Conservation (phyloP, 2,113 vertebrate genomes). For the Thermophis baileyi region DNA sequence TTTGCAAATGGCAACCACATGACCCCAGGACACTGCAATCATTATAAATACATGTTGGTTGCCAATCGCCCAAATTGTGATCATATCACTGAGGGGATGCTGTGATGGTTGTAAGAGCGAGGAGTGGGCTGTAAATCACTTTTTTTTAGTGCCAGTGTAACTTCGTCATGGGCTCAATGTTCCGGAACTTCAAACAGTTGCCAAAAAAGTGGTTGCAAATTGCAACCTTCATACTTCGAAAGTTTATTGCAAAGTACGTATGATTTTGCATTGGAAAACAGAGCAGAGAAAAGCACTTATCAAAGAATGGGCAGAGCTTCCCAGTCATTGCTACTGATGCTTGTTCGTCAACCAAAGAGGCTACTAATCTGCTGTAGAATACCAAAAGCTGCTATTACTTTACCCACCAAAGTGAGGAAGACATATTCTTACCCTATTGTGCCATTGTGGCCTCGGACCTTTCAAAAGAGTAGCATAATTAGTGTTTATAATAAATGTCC, state of each 20-base stretch:
- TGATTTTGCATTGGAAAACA: neutral
- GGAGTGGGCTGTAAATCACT: neutral
- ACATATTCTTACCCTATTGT: neutral
- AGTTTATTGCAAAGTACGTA: neutral
- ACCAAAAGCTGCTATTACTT: neutral
- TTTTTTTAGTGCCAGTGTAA: neutral
- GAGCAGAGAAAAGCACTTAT: neutral
- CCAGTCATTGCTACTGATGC: rapidly evolving
- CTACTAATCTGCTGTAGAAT: neutral
- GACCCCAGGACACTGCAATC: too few relatives aligned
- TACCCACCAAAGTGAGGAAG: neutral
- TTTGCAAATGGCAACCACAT: neutral
- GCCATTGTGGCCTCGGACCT: neutral
- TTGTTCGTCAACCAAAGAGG: neutral
- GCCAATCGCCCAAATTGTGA: neutral
- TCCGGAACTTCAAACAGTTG: neutral
- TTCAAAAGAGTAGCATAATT: neutral
- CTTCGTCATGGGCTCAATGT: neutral
- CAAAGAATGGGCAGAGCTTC: neutral
- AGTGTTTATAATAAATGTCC: neutral
- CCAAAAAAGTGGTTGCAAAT: neutral
- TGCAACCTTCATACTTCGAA: neutral
- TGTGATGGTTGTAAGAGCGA: neutral
- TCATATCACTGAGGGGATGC: neutral
- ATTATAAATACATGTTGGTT: neutral